These are phyloP conservation scores for Sylvicola fuscatus DNA, from an alignment of 2,888 invertebrate species.

Conservation along the genomic window DNA sequence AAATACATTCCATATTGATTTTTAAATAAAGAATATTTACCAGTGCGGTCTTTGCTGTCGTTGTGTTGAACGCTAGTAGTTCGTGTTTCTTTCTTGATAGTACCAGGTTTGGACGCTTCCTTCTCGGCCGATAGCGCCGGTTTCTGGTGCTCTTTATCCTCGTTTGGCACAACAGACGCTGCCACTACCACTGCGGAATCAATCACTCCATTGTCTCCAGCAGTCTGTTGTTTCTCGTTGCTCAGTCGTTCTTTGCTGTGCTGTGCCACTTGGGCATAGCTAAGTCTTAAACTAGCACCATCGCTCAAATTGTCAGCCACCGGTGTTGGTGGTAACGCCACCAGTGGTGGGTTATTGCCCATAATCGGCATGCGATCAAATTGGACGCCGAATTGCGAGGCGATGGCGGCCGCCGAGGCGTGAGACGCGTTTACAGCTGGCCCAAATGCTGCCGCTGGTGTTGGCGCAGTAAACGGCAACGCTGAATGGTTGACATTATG, in stretches of 20 bases:
- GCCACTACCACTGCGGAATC: neutral
- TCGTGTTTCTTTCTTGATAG: neutral
- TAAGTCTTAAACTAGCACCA: constrained; percentile 22
- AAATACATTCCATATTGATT: no score
- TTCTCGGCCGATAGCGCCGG: neutral
- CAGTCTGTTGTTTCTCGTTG: constrained; percentile 10
- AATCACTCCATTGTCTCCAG: no score
- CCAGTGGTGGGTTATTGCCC: constrained; percentile 2
- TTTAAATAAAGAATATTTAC: no score
- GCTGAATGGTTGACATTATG: constrained; percentile 1
- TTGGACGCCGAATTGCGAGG: no score
- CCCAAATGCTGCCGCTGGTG: constrained; percentile 5
- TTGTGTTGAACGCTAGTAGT: no score
- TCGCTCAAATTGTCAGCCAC: constrained; percentile 9
- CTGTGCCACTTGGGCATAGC: constrained; percentile 46
- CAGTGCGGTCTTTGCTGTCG: no score
- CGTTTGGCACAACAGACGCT: neutral
- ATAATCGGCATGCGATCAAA: no score
- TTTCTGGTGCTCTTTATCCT: neutral
- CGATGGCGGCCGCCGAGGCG: no score
- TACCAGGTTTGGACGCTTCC: neutral
- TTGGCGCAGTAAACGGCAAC: constrained; percentile 9
- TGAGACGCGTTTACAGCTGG: no score
- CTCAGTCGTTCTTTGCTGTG: constrained; percentile 30
- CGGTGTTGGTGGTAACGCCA: constrained; percentile 7